Evolutionary conservation across 2,113 vertebrate species (phyloP), one percentile per base, ranked within the genome.

Genomic region (Paramisgurnus dabryanus): DNA sequence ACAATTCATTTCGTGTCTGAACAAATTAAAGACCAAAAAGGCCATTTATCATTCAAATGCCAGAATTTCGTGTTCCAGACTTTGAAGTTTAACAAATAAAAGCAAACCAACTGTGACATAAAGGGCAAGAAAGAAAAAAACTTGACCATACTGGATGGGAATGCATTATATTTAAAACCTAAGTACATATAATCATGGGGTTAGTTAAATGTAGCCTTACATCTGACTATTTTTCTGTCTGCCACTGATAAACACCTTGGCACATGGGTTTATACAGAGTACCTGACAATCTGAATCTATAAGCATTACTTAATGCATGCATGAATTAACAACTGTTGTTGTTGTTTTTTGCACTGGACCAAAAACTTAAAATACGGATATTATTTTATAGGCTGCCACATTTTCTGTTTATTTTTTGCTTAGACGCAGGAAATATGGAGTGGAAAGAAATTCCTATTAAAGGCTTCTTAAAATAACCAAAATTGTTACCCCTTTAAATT

Each of bases 141-240:
- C 88, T 80, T 90, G 89, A 81, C 87, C 85, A 83, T 80, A 84
- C 87, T 89, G 76, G 86, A 91, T 83, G 88, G 86, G 88, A 92
- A 89, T 88, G 88, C 17, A 43, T 88, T 91, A 88, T 90, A 90
- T 90, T 90, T 90, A 82, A 89, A 83, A 67, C 84, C 76, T 87
- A 90, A 92, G 88, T 89, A 88, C 88, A 85, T 60, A 83, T 93
- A 93, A 93, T 93, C 81, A 92, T 22, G 86, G 88, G 90, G 81
- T 90, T 82, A 82, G 49, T 83, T 85, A 87, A 89, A 89, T 84
- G 85, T 27, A 84, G 70, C 85, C 85, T 89, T 68, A 82, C 80
- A 84, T 86, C 91, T 83, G 81, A 88, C 85, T 88, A 85, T 89
- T 90, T 89, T 88, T 79, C 87, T 82, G 89, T 90, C 89, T 90